Conservation (phyloP, 1,140 invertebrate genomes). For the Drosophila virilis region DNA sequence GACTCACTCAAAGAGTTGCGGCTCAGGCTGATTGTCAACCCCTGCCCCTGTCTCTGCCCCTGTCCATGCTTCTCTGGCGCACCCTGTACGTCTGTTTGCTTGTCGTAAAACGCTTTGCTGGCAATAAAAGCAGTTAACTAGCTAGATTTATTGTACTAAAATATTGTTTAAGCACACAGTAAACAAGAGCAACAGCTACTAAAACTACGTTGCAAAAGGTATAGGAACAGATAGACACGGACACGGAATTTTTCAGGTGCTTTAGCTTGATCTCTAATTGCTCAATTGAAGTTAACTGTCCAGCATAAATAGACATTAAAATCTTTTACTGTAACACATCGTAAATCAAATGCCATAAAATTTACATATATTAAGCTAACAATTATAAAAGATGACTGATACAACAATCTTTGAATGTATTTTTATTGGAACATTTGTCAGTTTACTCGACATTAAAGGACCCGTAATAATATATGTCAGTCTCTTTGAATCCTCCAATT, state of each 20-base stretch:
- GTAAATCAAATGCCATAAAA: constrained; percentile 24
- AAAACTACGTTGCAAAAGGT: constrained; percentile 20
- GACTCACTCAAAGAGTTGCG: constrained; percentile 59
- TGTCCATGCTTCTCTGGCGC: neutral
- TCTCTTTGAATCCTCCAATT: too few relatives aligned
- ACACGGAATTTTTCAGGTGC: constrained; percentile 74
- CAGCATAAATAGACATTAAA: constrained; percentile 37
- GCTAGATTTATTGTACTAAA: constrained; percentile 83
- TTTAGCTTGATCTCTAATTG: constrained; percentile 50
- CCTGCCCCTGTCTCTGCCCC: neutral
- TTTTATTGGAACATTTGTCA: too few relatives aligned
- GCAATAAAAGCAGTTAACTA: constrained; percentile 83
- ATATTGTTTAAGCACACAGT: constrained; percentile 76
- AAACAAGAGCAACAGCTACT: constrained; percentile 55
- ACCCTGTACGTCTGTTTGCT: constrained; percentile 52
- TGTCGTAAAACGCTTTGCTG: constrained; percentile 82
- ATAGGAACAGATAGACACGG: constrained; percentile 27
- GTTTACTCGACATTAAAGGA: too few relatives aligned
- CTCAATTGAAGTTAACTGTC: constrained; percentile 43
- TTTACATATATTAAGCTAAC: neutral
- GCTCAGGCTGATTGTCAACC: constrained; percentile 16
- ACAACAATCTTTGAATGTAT: neutral
- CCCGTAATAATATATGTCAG: too few relatives aligned
- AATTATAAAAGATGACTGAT: constrained; percentile 1
- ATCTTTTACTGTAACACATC: constrained; percentile 40